A percentile compares a stretch with the other conserved stretches of the same genome.
Conservation (phyloP, 1,140 invertebrate species). For the Brachystomella parvula region DNA sequence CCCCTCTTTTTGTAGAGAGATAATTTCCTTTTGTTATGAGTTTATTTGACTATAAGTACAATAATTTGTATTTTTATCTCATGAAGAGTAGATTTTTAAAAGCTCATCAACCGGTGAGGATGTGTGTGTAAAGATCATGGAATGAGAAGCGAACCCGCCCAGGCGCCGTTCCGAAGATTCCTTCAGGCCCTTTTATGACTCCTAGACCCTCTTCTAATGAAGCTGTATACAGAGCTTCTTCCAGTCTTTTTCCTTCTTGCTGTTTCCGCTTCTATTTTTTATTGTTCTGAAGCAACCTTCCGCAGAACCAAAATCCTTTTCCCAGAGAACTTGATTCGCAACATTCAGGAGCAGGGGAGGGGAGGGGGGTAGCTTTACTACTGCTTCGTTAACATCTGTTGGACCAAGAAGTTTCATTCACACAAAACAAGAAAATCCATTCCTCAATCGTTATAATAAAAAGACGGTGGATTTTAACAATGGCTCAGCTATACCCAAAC, state of each 20-base stretch:
- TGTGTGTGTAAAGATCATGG: constrained; percentile 28
- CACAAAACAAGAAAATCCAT: background rate
- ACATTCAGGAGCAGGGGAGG: background rate
- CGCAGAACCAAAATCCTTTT: constrained; percentile 13
- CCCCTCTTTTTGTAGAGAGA: too few relatives aligned
- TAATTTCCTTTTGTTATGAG: too few relatives aligned
- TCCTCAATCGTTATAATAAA: background rate
- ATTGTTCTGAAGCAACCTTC: background rate
- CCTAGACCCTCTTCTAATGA: constrained; percentile 28
- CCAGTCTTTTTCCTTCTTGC: constrained; percentile 29
- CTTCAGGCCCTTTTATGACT: constrained; percentile 37
- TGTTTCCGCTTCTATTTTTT: constrained; percentile 28
- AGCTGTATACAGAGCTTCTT: constrained; percentile 33
- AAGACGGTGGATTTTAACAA: background rate
- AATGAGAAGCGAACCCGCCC: constrained; percentile 38
- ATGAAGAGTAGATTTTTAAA: too few relatives aligned
- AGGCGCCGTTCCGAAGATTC: constrained; percentile 36
- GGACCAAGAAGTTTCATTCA: background rate
- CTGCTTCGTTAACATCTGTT: background rate
- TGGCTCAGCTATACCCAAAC: background rate
- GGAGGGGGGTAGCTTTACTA: background rate
- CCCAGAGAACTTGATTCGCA: constrained; percentile 35
- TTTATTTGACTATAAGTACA: too few relatives aligned
- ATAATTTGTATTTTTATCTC: too few relatives aligned
- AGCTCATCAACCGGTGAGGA: too few relatives aligned